phyloP scores from a whole-genome alignment of 2,888 invertebrate genomes.

The Iphiclides podalirius region DNA sequence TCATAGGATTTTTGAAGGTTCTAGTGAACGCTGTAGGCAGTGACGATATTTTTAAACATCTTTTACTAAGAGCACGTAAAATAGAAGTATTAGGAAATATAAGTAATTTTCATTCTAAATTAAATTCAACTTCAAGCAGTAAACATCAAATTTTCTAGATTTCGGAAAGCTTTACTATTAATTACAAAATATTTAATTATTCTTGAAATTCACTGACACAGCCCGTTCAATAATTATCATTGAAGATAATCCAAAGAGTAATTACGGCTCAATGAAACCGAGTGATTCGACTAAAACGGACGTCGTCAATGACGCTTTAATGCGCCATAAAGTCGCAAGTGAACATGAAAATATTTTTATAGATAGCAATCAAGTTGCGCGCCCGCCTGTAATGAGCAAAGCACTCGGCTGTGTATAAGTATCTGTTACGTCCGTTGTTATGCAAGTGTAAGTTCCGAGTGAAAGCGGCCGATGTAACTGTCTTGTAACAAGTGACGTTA shows the following conservation, averaged over 20 bases:
- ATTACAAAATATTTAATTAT: no score
- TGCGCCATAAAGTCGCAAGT: not conserved
- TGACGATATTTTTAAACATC: no score
- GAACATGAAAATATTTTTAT: conserved; percentile 9
- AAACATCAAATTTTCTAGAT: no score
- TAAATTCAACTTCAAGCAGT: no score
- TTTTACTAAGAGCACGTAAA: no score
- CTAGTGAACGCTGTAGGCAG: no score
- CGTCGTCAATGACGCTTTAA: not conserved
- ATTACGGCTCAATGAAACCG: not conserved
- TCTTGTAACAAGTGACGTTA: conserved; percentile 27
- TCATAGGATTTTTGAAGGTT: no score
- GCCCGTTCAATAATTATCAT: not conserved
- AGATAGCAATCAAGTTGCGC: conserved; percentile 9
- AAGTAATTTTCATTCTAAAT: no score
- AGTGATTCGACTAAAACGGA: conserved; percentile 3
- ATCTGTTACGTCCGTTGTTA: conserved; percentile 29
- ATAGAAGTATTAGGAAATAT: no score
- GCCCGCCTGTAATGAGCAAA: conserved; percentile 21
- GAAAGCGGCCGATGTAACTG: conserved; percentile 52
- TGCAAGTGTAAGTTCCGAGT: conserved; percentile 39
- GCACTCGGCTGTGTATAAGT: conserved; percentile 17
- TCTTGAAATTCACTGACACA: no score
- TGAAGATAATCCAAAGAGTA: not conserved
- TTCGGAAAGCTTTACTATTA: no score